Evolutionary conservation across 2,113 vertebrate genomes (phyloP), one percentile per base, ranked within the genome.

Genomic region (Anthoscopus minutus): DNA sequence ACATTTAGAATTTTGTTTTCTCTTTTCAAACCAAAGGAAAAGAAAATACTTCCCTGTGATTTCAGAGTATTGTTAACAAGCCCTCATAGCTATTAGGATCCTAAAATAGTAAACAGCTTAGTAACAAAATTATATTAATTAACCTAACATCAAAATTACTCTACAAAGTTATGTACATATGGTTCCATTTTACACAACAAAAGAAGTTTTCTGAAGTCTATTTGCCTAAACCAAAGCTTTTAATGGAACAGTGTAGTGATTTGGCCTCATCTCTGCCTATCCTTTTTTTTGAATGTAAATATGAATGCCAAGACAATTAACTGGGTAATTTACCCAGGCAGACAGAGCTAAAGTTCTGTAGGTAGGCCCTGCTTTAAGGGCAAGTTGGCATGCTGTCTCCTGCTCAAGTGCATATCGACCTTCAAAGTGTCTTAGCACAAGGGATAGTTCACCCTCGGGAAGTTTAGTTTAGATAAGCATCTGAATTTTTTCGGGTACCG

Each of bases 391-490:
- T 65, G 71, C 66, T 40, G 24, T 88, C 81, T 93, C 44, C 71
- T 67, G 82, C 79, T 93, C 88, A 82, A 93, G 78, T 4, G 9
- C 53, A 9, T 54, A 53, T 94, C 3, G 0, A 57, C 54, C 61
- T 91, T 84, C 57, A 1, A 33, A 89, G 53, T 65, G 31, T 25
- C 81, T 81, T 37, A 28, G 62, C 15, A 2, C 60, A 66, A 30
- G 38, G 76, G 85, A 86, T 73, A 86, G 47, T 74, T 90, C 81
- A 56, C 71, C 89, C 89, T 88, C 92, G 42, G 89, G 94, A 97
- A 93, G 81, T 91, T 92, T 88, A 47, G 71, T 88, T 95, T 88
- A 95, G 89, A 92, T 93, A 89, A 90, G n/a, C 56, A 94, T 94
- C 87, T 86, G 82, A 37, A 70, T 33, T 82, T 93, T 89, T 89